phyloP scores from a whole-genome alignment of 2,113 vertebrate genomes.

The Crotalus viridis region DNA sequence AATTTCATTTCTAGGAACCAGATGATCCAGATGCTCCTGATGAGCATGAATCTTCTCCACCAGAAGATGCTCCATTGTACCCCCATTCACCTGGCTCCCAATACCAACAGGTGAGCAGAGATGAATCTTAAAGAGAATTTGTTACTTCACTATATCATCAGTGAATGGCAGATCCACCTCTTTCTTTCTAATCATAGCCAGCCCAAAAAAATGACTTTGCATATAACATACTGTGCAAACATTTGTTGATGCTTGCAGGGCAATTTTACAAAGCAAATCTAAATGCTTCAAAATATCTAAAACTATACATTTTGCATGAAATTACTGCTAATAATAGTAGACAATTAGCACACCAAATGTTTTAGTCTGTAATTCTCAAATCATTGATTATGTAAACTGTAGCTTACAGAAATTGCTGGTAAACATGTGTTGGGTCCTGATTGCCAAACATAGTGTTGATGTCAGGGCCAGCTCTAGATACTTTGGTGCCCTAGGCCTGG shows the following conservation, averaged over 20 bases:
- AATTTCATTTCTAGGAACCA: conserved; percentile 80
- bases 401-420: neutral
- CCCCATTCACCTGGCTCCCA: conserved; percentile 95
- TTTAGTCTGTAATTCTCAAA: neutral
- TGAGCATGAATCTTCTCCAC: conserved; percentile 95
- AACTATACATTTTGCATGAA: neutral
- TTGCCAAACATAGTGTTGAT: neutral
- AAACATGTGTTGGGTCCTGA: neutral
- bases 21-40: conserved; percentile 97
- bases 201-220: neutral
- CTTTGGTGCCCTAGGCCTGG: neutral
- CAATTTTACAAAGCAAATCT: neutral
- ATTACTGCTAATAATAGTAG: neutral
- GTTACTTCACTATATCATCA: neutral
- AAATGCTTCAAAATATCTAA: neutral
- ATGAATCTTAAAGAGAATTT: conserved; percentile 1
- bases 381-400: neutral
- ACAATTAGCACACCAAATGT: neutral
- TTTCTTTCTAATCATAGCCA: neutral
- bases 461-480: neutral
- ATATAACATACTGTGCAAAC: neutral
- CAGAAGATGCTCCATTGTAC: conserved; percentile 95
- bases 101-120: conserved; percentile 88
- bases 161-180: neutral
- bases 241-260: neutral